Conservation (phyloP, 2,888 invertebrate species). For the Mamestra brassicae region DNA sequence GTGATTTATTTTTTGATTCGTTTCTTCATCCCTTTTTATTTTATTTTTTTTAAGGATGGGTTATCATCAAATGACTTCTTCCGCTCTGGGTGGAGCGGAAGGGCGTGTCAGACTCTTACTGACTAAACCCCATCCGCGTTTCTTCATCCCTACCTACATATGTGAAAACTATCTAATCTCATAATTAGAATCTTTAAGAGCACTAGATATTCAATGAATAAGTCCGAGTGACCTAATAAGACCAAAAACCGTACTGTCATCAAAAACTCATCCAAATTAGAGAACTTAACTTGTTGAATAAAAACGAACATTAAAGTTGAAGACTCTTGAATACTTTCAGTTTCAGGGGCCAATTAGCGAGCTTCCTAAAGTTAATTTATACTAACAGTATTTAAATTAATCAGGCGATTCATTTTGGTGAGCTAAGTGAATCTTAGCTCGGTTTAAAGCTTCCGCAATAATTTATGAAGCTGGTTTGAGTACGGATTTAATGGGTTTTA, state of each 20-base stretch:
- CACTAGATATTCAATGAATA: not conserved
- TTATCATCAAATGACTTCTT: too few relatives aligned
- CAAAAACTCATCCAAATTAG: slow-evolving; percentile 37
- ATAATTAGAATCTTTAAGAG: not conserved
- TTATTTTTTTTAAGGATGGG: too few relatives aligned
- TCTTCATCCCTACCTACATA: too few relatives aligned
- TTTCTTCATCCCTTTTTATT: too few relatives aligned
- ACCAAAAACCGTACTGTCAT: slow-evolving; percentile 29
- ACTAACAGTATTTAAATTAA: slow-evolving; percentile 59
- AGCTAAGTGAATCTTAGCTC: slow-evolving; percentile 38
- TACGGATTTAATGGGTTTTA: not conserved
- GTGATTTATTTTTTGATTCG: too few relatives aligned
- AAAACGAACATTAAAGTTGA: slow-evolving; percentile 48
- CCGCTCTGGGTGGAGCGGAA: too few relatives aligned
- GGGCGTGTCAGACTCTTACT: too few relatives aligned
- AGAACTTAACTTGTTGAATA: slow-evolving; percentile 39
- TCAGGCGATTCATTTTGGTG: slow-evolving; percentile 49
- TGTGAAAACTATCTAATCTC: too few relatives aligned
- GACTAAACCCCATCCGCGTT: too few relatives aligned
- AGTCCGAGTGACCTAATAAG: slow-evolving; percentile 13
- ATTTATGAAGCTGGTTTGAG: slow-evolving; percentile 26
- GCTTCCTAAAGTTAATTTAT: slow-evolving; percentile 57
- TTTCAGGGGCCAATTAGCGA: slow-evolving; percentile 51
- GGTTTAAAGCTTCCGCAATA: slow-evolving; percentile 17
- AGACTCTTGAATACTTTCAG: slow-evolving; percentile 52